Evolutionary conservation across 1,140 invertebrate genomes (phyloP).

Genomic region (Scylla paramamosain): DNA sequence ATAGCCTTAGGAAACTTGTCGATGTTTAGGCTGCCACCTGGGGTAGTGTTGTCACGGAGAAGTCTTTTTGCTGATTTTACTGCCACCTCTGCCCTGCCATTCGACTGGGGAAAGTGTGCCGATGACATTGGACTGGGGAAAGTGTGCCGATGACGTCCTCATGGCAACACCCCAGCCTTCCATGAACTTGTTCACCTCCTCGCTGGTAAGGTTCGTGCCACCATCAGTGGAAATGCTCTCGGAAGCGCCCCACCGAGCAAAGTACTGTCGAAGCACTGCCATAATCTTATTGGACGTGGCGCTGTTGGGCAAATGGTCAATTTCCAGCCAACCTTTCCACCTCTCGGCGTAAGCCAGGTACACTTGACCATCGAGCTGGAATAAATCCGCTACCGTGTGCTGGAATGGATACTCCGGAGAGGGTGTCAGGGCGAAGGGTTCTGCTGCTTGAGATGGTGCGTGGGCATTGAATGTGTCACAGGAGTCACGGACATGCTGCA

Average conservation of each 20-base stretch:
- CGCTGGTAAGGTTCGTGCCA: background rate
- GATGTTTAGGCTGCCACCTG: background rate
- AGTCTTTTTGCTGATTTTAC: conserved; percentile 39
- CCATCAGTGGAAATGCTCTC: conserved; percentile 25
- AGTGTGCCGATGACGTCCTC: background rate
- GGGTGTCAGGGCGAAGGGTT: background rate
- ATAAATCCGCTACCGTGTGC: background rate
- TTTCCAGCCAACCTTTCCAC: background rate
- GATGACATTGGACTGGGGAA: too few relatives aligned
- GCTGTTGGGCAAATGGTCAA: background rate
- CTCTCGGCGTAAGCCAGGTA: conserved; percentile 35
- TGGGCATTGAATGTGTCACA: background rate
- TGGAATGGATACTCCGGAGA: conserved; percentile 30
- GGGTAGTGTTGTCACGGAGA: background rate
- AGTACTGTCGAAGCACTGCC: background rate
- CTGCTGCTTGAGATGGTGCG: background rate
- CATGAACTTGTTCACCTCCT: background rate
- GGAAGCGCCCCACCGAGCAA: background rate
- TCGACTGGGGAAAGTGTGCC: conserved; percentile 35
- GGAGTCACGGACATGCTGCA: background rate
- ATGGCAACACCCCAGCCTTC: background rate
- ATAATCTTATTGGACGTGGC: background rate
- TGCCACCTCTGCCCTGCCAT: conserved; percentile 19
- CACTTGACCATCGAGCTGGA: background rate
- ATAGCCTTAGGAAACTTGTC: background rate